Evolutionary conservation across 2,888 invertebrate species (phyloP).

Genomic region (Ennomos fuscantarius): DNA sequence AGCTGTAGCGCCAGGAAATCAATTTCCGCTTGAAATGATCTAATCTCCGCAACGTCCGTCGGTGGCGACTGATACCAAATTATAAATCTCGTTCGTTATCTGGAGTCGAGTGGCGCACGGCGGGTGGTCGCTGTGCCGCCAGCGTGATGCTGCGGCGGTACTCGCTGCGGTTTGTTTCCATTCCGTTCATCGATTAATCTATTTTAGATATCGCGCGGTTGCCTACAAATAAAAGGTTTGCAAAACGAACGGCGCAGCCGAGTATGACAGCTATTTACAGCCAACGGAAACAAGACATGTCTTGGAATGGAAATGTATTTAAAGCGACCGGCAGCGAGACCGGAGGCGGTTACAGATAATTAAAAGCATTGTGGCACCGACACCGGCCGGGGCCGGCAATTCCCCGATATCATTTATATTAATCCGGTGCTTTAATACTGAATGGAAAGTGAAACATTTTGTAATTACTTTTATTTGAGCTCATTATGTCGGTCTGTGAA

Average conservation of each 20-base stretch:
- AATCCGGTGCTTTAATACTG: constrained; percentile 7
- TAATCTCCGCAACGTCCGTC: constrained; percentile 19
- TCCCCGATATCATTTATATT: constrained; percentile 20
- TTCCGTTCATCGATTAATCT: constrained; percentile 35
- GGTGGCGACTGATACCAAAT: constrained; percentile 9
- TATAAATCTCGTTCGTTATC: constrained; percentile 9
- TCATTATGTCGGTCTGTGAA: no score
- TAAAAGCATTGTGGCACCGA: constrained; percentile 12
- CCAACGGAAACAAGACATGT: constrained; percentile 16
- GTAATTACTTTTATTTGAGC: no score
- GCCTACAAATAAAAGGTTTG: constrained; percentile 13
- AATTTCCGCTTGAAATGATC: constrained; percentile 18
- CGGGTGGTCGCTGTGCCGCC: not conserved
- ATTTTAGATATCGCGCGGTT: constrained; percentile 24
- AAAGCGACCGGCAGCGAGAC: not conserved
- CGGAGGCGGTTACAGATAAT: constrained; percentile 12
- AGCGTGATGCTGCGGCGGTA: not conserved
- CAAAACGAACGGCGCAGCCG: constrained; percentile 1
- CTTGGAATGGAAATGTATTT: constrained; percentile 13
- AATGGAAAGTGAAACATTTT: constrained; percentile 13
- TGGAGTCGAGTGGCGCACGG: not conserved
- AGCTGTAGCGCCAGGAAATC: not conserved
- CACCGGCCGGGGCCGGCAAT: constrained; percentile 15
- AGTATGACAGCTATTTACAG: constrained; percentile 19
- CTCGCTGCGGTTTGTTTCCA: constrained; percentile 22